These are phyloP conservation scores for Alentia gelatinosa DNA, from an alignment of 2,888 invertebrate genomes.

Conservation along the genomic window DNA sequence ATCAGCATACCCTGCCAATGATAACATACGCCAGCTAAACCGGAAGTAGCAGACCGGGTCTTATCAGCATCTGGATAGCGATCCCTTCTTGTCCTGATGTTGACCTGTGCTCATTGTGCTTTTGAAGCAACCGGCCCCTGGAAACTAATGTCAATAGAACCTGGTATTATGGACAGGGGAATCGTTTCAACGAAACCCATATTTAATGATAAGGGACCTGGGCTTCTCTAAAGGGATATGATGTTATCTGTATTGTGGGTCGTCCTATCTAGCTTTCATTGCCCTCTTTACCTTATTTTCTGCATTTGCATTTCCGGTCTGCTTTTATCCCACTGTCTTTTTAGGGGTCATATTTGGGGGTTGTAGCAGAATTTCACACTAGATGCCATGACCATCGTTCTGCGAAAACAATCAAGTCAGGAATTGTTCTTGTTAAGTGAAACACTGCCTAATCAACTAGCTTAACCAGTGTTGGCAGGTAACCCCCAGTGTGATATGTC, in stretches of 20 bases:
- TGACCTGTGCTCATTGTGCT: neutral
- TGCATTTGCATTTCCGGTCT: too few relatives aligned
- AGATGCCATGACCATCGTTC: too few relatives aligned
- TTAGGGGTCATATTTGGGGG: neutral
- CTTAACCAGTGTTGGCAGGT: too few relatives aligned
- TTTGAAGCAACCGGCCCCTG: neutral
- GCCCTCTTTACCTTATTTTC: too few relatives aligned
- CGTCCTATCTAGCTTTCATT: too few relatives aligned
- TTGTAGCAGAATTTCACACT: too few relatives aligned
- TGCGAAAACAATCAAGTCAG: too few relatives aligned
- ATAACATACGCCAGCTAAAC: conserved; percentile 1
- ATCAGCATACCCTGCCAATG: neutral
- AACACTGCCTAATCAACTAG: too few relatives aligned
- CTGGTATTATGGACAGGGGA: neutral
- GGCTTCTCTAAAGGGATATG: neutral
- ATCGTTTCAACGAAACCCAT: neutral
- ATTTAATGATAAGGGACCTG: neutral
- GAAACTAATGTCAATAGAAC: neutral
- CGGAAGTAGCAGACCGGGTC: neutral
- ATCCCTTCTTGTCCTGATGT: neutral
- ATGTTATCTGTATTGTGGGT: neutral
- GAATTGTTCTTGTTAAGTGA: too few relatives aligned
- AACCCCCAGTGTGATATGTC: too few relatives aligned
- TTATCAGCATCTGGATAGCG: neutral
- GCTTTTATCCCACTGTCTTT: too few relatives aligned